Percentiles rank a stretch among this genome's conserved stretches.
Conservation (phyloP, 2,797 vertebrate species). For the Pelodytes ibericus region DNA sequence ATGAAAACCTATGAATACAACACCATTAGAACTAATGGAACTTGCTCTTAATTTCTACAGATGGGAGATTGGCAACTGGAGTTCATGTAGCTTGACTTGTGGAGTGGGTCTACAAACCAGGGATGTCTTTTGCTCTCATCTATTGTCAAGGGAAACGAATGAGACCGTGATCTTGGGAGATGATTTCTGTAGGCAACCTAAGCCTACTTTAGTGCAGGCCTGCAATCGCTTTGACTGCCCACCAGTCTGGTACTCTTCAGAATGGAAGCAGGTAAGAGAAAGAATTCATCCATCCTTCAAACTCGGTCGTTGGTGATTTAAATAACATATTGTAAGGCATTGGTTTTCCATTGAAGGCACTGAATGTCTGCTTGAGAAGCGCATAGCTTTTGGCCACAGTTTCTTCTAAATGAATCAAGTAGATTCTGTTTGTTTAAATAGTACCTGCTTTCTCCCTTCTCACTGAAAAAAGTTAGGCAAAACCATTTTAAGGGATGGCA, state of each 20-base stretch:
- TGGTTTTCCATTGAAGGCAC: too few species aligned
- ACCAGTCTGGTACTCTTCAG: slow-evolving; percentile 83
- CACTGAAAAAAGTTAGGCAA: too few species aligned
- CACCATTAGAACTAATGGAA: background rate
- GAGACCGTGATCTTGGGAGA: slow-evolving; percentile 77
- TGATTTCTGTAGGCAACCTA: slow-evolving; percentile 80
- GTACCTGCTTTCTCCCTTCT: too few species aligned
- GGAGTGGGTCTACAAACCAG: slow-evolving; percentile 91
- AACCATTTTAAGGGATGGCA: too few species aligned
- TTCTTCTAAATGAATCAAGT: too few species aligned
- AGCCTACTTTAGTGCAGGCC: slow-evolving; percentile 84
- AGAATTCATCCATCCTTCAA: background rate
- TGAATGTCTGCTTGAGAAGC: too few species aligned
- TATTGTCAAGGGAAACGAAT: slow-evolving; percentile 78
- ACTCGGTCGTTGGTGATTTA: too few species aligned
- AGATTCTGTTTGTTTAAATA: too few species aligned
- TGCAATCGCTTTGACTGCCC: slow-evolving; percentile 95
- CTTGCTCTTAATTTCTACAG: slow-evolving; percentile 67
- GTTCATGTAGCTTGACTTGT: slow-evolving; percentile 89
- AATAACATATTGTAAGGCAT: too few species aligned
- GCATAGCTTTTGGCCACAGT: too few species aligned
- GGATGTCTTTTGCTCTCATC: slow-evolving; percentile 82
- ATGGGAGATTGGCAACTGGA: slow-evolving; percentile 91
- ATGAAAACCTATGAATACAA: too few species aligned
- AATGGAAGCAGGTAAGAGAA: slow-evolving; percentile 86